Evolutionary conservation across 2,797 vertebrate species (phyloP), one percentile per base, ranked within the genome.

Genomic region (Nothura maculosa): DNA sequence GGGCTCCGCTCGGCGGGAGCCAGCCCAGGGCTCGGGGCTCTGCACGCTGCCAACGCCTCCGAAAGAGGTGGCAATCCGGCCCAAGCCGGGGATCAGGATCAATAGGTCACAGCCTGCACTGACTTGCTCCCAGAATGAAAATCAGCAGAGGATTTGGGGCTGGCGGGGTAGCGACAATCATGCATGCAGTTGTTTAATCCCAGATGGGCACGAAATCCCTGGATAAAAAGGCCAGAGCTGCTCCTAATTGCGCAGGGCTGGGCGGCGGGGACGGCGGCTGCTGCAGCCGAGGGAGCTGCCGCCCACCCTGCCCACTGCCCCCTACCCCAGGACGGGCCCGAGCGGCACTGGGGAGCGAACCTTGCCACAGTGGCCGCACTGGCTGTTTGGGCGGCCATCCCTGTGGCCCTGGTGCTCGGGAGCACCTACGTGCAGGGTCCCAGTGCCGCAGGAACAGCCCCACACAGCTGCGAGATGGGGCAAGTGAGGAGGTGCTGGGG

Each of bases 141-240:
- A 96, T 85, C 92, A 81, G 69, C 34, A 68, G 78, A 74, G 95
- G 94, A 96, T 95, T 96, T 95, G 91, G 72, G 87, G 52, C 87
- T 55, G 61, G 81, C 76, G 90, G 64, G 81, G 82, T 64, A 78
- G 94, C 83, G 40, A 93, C 93, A 84, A 90, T 94, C 90, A 61
- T 25, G 47, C 52, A 63, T 42, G 50, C 47, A 93, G 88, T 48
- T n/a, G 68, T 93, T 93, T 94, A 96, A 95, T 96, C 95, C 81
- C 27, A 47, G 88, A 94, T 58, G 78, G 91, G 72, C 90, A 88
- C 85, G 81, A 96, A 96, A 95, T 95, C 95, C 93, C 1, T 0
- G 90, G 92, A 96, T 93, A 92, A 95, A 95, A 94, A 92, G 48
- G 90, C 86, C 90, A 42, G 92, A 94, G 92, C 75, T 47, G 66